Evolutionary conservation across 2,888 invertebrate species (phyloP), one percentile per base, ranked within the genome.

Genomic region (Yponomeuta sedellus): DNA sequence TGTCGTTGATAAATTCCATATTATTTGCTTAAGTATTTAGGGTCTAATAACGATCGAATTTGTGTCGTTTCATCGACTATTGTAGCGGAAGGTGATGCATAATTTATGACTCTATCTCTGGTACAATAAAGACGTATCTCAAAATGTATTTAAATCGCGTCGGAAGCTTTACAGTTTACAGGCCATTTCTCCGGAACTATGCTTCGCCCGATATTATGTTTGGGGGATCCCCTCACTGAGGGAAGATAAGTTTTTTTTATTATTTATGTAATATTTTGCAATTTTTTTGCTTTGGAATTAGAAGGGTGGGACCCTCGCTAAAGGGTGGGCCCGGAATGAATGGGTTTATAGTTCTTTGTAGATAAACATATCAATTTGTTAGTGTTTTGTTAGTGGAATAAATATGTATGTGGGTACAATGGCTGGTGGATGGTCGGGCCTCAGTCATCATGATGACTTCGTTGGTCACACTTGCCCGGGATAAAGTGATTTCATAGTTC

Each of bases 291-390:
- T 16, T 56, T 34, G 34, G 80, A 89, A 87, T 77, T 78, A 83
- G 83, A 86, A 89, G 91, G 91, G 90, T 86, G 87, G 80, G 78
- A 89, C 91, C 89, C 79, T 83, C 73, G 73, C 80, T 85, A 90
- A 91, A 91, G 91, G 91, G 91, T 90, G 89, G 86, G 88, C 84
- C 74, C 73, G 22, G 59, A 61, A 40, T 83, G 85, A 87, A 88
- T 89, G 88, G 88, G 83, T 88, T 90, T 90, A 88, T 88, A 82
- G 86, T 83, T 78, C 83, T 84, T 80, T 86, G 88, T 88, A 90
- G 90, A 90, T 90, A 90, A 90, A 90, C 90, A 90, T 89, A 90
- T 90, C 90, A 90, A 90, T 90, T 90, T 90, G 90, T 90, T 88
- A 81, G 85, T 87, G 87, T 85, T 89, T 89, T 89, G 90, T 89